Base-by-base conservation (phyloP, 1,140 invertebrate species). In the Drosophila pseudoobscura region DNA sequence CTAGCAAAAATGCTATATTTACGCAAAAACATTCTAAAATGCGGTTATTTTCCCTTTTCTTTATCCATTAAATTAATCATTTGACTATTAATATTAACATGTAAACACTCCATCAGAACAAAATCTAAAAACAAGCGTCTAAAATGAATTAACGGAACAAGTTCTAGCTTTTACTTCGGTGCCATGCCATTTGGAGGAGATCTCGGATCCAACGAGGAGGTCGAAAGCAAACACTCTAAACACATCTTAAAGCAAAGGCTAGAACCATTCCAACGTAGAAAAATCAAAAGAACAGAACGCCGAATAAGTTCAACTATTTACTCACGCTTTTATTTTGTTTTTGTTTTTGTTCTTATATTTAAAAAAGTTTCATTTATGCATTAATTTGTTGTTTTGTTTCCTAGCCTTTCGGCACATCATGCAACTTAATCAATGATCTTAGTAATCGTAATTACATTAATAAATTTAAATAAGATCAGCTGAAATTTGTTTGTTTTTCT, bases 391-490 rank as follows among this genome's bases (percentile, higher is more conserved):
- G 61, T 76, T 76, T 75, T 70, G 61, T 76, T 76, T 72, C 43
- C 72, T 73, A 75, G 73, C 51, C 15, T 75, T 72, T 47, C 58
- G 63, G 68, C 72, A 72, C 58, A 80, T 78, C 54, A 65, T 75
- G 63, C 75, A 84, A 79, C 75, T 69, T 84, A 84, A 83, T 78
- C 57, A 83, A 83, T 79, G 72, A 84, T 84, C 75, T 84, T 84
- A 84, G 72, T 84, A 84, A 84, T 62, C 75, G 66, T 75, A 84
- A 79, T 76, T 64, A 84, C 59, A 84, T 72, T 66, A 76, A 79
- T 79, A 73, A 63, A 84, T 80, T 79, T 73, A 84, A 78, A 80
- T 79, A 84, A 84, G 80, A 84, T 84, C 80, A 84, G 80, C 76
- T 85, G 80, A 84, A 79, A 70, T 76, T 53, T 49, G n/a, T 55